Base-by-base conservation (phyloP, 2,888 invertebrate genomes). In the Bembecia ichneumoniformis region DNA sequence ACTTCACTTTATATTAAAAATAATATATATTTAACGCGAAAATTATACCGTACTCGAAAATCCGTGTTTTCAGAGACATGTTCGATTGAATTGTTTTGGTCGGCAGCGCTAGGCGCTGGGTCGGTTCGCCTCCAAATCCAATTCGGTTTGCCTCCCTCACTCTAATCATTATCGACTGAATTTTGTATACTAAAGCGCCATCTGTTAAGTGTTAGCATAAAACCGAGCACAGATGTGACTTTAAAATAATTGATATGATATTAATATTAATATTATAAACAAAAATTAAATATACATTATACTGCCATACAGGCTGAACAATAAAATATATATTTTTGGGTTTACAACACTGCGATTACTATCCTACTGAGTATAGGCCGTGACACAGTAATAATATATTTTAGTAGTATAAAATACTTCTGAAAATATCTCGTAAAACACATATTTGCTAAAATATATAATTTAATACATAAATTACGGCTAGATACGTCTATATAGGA, bases 1-100 rank as follows among this genome's bases (percentile, higher is more conserved):
- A 80, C 76, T 72, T 58, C 76, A 82, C 80, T 71, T 66, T 71
- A 80, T 77, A 71, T 72, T 62, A 52, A 56, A 53, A 51, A 63
- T 59, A 62, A 58, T 60, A 14, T 44, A 16, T 44, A 2, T 44
- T 16, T 64, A 60, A 56, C 66, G 68, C 69, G 66, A 10, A 35
- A 35, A 35, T 10, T 35, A 10, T 13, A 13, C 13, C 13, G 40
- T 11, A 14, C 20, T 28, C n/a, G 13, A 45, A 40, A 40, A 40
- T 40, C 40, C 40, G 40, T 40, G 14, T n/a, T 14, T n/a, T 40
- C n/a, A n/a, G 40, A 40, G n/a, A 14, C 40, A 40, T 40, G 40
- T 40, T 40, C 40, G 40, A 40, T 40, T 40, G 40, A 40, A 40
- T 28, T 40, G 40, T 40, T 40, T 40, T 40, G 40, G 40, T 40